phyloP scores from a whole-genome alignment of 2,888 invertebrate species.

The Gryllus longicercus region DNA sequence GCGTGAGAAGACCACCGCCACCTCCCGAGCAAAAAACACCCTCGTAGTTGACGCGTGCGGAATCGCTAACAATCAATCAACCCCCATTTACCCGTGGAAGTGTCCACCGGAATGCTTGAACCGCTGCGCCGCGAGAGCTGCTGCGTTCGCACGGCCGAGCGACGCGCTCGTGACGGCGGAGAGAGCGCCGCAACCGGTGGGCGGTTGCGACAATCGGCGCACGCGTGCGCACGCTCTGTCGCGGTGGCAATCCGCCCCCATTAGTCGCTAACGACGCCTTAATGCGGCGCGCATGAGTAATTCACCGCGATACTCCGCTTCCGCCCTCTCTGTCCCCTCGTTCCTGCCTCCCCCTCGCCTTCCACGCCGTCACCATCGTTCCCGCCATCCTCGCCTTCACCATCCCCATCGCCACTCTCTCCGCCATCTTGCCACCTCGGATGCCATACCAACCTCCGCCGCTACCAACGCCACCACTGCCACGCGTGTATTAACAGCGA shows the following conservation, averaged over 20 bases:
- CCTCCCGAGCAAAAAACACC: too few relatives aligned
- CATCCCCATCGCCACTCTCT: background rate
- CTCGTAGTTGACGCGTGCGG: too few relatives aligned
- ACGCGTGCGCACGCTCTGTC: background rate
- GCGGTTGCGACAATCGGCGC: background rate
- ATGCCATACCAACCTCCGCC: too few relatives aligned
- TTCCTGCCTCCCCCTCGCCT: background rate
- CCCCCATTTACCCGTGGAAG: too few relatives aligned
- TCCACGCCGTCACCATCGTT: background rate
- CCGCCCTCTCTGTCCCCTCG: background rate
- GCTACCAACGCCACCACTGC: too few relatives aligned
- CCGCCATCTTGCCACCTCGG: background rate
- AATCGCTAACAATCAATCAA: too few relatives aligned
- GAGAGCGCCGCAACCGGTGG: background rate
- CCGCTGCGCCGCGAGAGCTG: too few relatives aligned
- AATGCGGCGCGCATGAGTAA: background rate
- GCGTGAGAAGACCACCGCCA: too few relatives aligned
- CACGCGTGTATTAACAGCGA: too few relatives aligned
- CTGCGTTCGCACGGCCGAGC: too few relatives aligned
- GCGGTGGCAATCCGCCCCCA: background rate
- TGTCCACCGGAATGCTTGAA: too few relatives aligned
- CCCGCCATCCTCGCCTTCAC: background rate
- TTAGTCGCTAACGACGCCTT: constrained; percentile 6
- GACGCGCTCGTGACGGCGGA: background rate
- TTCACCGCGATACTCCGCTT: background rate